A percentile compares a stretch with the other conserved stretches of the same genome.
Evolutionary conservation across 2,888 invertebrate genomes (phyloP).

Genomic region (Lasioglossum marginatum): DNA sequence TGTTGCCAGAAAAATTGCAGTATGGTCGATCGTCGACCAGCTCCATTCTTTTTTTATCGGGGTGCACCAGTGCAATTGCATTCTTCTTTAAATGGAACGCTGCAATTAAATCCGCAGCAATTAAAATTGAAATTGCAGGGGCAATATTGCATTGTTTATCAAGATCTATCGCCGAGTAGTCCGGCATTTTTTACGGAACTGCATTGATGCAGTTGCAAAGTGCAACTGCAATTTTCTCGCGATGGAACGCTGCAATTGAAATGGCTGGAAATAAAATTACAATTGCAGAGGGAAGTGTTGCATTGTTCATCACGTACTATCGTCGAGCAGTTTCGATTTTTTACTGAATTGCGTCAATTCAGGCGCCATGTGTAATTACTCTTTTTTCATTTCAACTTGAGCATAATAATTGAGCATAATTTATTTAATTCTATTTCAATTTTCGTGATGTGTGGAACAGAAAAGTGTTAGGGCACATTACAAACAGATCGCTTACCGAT

Average conservation of each 20-base stretch:
- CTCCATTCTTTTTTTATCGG: neutral
- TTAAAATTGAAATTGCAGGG: neutral
- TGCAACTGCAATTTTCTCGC: neutral
- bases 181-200: neutral
- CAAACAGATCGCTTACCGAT: neutral
- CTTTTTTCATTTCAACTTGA: too few relatives aligned
- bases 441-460: neutral
- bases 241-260: neutral
- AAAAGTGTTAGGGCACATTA: neutral
- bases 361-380: neutral
- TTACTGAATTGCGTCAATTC: neutral
- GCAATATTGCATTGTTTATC: neutral
- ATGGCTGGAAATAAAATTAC: neutral
- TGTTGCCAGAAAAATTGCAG: neutral
- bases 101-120: neutral
- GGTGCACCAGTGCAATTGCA: neutral
- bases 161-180: neutral
- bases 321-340: neutral
- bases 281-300: neutral
- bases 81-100: neutral
- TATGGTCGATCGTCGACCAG: neutral
- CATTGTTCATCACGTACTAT: neutral
- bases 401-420: neutral
- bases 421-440: neutral
- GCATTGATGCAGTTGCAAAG: neutral